Evolutionary conservation across 2,888 invertebrate genomes (phyloP).

Genomic region (Trachelus troglodyta): DNA sequence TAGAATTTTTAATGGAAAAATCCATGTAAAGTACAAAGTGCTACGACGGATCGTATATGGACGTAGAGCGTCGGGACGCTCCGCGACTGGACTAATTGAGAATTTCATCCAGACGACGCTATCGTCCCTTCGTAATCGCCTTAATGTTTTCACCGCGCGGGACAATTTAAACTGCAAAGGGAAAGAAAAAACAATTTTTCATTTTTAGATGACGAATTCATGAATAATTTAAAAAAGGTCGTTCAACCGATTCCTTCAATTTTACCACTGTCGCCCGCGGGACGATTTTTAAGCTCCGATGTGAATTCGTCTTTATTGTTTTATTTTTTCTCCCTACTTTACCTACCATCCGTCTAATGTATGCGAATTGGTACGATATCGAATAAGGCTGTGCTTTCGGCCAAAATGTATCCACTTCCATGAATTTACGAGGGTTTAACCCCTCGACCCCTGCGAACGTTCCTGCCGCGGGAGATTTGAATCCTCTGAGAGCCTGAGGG

Average conservation of each 20-base stretch:
- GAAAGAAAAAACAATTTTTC: conserved; percentile 3
- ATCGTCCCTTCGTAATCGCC: conserved; percentile 44
- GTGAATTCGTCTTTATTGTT: not conserved
- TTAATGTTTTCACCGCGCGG: conserved; percentile 32
- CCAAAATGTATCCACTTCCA: not conserved
- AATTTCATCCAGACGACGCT: not conserved
- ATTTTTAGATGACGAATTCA: conserved; percentile 49
- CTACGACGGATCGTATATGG: not conserved
- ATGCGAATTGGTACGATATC: conserved; percentile 23
- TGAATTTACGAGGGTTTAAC: not conserved
- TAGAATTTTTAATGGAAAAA: not conserved
- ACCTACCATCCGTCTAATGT: not conserved
- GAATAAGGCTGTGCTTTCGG: conserved; percentile 5
- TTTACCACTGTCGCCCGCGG: conserved; percentile 31
- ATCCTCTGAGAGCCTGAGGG: not conserved
- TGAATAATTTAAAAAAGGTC: conserved; percentile 45
- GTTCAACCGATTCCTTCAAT: conserved; percentile 36
- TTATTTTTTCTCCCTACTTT: not conserved
- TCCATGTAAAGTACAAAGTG: not conserved
- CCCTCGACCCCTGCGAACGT: not conserved
- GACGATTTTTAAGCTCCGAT: not conserved
- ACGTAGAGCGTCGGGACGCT: not conserved
- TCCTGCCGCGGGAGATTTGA: not conserved
- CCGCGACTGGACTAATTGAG: not conserved
- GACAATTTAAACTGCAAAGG: conserved; percentile 29